Evolutionary conservation across 1,140 invertebrate genomes (phyloP).

Genomic region (Uloborus diversus): DNA sequence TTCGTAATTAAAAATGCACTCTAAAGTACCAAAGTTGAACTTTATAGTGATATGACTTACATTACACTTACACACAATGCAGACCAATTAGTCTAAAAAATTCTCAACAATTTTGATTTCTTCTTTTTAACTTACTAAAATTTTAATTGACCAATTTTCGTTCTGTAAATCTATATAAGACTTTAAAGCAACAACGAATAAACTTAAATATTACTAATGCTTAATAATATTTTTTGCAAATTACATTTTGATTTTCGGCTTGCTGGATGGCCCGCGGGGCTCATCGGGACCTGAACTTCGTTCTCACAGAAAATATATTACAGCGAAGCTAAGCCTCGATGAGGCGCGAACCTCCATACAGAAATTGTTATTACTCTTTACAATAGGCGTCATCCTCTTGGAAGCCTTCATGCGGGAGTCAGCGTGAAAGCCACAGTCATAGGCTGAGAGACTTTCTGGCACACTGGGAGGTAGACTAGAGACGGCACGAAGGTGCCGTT

Average conservation of each 20-base stretch:
- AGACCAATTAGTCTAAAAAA: conserved; percentile 51
- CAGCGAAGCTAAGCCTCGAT: conserved; percentile 41
- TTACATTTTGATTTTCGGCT: conserved; percentile 48
- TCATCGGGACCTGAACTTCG: conserved; percentile 42
- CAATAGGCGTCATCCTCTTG: too few relatives aligned
- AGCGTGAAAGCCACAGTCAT: conserved; percentile 90
- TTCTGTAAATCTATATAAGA: conserved; percentile 54
- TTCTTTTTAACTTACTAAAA: neutral
- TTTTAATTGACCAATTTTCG: conserved; percentile 37
- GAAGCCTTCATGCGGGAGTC: conserved; percentile 79
- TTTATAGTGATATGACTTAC: conserved; percentile 53
- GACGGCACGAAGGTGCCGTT: conserved; percentile 76
- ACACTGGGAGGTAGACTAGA: conserved; percentile 89
- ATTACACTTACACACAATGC: conserved; percentile 52
- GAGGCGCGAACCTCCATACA: conserved; percentile 24
- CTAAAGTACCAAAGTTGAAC: conserved; percentile 53
- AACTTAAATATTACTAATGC: conserved; percentile 47
- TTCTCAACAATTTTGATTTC: conserved; percentile 56
- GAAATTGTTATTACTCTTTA: conserved; percentile 1
- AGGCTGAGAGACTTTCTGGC: conserved; percentile 79
- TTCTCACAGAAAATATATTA: conserved; percentile 50
- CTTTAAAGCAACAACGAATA: conserved; percentile 55
- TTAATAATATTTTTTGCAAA: conserved; percentile 26
- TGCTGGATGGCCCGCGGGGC: conserved; percentile 17
- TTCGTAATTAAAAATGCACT: conserved; percentile 39